Conservation (phyloP, 2,113 vertebrate species). For the Pristiophorus japonicus region DNA sequence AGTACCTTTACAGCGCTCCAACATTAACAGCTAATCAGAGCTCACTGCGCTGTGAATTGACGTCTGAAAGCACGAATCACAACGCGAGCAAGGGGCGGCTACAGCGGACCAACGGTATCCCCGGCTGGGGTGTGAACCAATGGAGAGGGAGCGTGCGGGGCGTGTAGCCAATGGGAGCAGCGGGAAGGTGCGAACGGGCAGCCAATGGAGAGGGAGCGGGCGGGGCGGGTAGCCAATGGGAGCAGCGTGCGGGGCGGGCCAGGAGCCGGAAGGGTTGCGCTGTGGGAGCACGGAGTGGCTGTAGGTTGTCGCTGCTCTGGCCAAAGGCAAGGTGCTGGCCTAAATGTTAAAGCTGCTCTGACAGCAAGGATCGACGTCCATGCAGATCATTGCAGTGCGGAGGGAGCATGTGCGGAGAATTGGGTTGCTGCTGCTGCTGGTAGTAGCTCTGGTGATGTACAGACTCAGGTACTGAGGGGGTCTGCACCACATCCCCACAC, state of each 20-base stretch:
- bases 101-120: constrained; percentile 39
- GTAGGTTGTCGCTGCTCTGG: no score
- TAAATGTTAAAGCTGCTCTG: not conserved
- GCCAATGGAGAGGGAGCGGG: not conserved
- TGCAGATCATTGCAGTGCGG: not conserved
- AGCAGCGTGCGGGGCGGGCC: constrained; percentile 40
- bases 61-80: constrained; percentile 22
- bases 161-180: constrained; percentile 34
- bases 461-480: constrained; percentile 21
- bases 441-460: not conserved
- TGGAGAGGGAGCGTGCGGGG: not conserved
- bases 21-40: not conserved
- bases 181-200: no score
- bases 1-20: not conserved
- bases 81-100: not conserved
- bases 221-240: constrained; percentile 40
- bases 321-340: not conserved
- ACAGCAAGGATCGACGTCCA: not conserved
- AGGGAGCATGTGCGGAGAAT: constrained; percentile 19
- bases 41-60: no score
- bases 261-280: not conserved
- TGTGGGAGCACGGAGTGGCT: not conserved
- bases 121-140: not conserved
- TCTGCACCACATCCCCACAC: not conserved
- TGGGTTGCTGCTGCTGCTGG: not conserved